These are phyloP conservation scores for Drosophila mercatorum DNA, from an alignment of 2,888 invertebrate species.

Conservation along the genomic window DNA sequence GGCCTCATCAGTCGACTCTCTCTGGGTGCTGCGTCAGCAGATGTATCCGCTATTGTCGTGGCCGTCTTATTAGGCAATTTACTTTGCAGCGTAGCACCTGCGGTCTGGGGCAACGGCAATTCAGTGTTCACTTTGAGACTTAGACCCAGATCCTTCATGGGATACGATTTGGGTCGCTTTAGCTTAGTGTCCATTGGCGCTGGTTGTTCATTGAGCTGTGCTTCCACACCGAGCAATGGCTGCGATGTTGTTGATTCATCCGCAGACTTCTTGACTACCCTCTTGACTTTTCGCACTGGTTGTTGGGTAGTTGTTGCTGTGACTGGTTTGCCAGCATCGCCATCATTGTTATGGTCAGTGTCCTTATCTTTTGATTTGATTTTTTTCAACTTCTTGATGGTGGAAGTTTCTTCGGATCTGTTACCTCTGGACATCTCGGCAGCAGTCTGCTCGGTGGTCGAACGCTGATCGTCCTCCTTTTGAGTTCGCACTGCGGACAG, in stretches of 20 bases:
- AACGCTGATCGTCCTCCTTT: constrained; percentile 62
- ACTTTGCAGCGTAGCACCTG: constrained; percentile 28
- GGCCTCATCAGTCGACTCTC: constrained; percentile 85
- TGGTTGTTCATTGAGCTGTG: constrained; percentile 54
- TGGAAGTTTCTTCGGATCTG: constrained; percentile 53
- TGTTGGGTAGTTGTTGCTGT: constrained; percentile 41
- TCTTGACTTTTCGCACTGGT: constrained; percentile 79
- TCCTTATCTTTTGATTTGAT: constrained; percentile 77
- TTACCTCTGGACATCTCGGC: constrained; percentile 16
- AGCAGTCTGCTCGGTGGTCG: neutral
- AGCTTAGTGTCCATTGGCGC: constrained; percentile 85
- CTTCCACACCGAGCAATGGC: constrained; percentile 15
- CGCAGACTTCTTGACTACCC: constrained; percentile 77
- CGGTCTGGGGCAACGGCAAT: constrained; percentile 27
- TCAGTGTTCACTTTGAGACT: constrained; percentile 48
- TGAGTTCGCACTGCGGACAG: constrained; percentile 79
- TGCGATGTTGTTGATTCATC: constrained; percentile 25
- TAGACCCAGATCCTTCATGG: constrained; percentile 84
- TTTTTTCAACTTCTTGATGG: constrained; percentile 77
- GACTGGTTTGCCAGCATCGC: constrained; percentile 29
- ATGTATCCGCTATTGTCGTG: constrained; percentile 20
- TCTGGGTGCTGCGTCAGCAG: constrained; percentile 39
- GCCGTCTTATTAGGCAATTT: constrained; percentile 59
- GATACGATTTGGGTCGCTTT: constrained; percentile 86
- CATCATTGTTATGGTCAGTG: constrained; percentile 42